Base-by-base conservation (phyloP, 1,140 invertebrate genomes). In the Zaprionus africanus region DNA sequence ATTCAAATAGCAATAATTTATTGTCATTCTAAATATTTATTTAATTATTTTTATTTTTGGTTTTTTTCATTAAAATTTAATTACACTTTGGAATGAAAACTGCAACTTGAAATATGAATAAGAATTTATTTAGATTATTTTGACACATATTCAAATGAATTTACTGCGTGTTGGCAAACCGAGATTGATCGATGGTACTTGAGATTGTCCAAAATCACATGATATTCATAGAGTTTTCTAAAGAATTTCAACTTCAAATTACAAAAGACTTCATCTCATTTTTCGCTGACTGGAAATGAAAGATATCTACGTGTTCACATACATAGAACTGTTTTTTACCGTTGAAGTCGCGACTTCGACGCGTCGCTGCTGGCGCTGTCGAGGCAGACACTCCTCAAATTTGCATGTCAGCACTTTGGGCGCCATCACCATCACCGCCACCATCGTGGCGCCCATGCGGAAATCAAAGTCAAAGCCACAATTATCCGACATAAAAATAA, bases 401-500 rank as follows among this genome's bases (percentile, higher is more conserved):
- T 75, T 62, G 66, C 72, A 75, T 75, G 66, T 75, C 72, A 75
- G 66, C 72, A 46, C 36, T 59, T 67, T 73, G 56, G 64, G 57
- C 70, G 70, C 64, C 70, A 68, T 26, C 56, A 67, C 1, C 15
- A 67, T 26, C 56, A 60, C 4, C 15, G 9, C 2, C 28, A 34
- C 9, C 24, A n/a, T 31, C 17, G 46, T 81, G 65, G 83, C 83
- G 78, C 72, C 81, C 74, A 83, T 82, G 82, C 83, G 83, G 83
- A 87, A 87, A 83, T 76, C 83, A 88, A 88, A 88, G 80, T 87
- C 82, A 86, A 86, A 88, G 77, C 83, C 81, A 63, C 80, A 88
- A 86, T 83, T 86, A 87, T 49, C 54, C 66, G 70, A 56, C 53
- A 71, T 69, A 57, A 78, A 84, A 63, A 73, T 49, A n/a, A 26